Base-by-base conservation (phyloP, 53 echinoderm and acorn worm genomes). In the Temnopleurus reevesii region DNA sequence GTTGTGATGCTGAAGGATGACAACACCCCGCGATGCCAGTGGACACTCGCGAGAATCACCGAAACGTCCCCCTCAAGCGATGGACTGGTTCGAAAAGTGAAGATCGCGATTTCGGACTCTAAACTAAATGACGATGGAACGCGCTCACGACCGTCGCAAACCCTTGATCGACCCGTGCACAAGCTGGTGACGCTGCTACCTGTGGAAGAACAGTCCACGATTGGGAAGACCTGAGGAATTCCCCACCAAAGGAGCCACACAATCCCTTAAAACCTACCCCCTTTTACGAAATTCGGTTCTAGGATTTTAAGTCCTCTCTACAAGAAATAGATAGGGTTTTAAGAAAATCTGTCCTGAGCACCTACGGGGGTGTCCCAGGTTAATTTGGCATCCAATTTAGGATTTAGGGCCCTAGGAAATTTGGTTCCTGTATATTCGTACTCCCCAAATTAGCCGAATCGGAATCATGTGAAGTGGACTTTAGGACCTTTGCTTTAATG, bases 1-100 rank as follows among this genome's bases (percentile, higher is more conserved):
- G 77, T 89, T 44, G 89, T 93, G 12, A 81, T 93, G 12, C 12
- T 91, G 38, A 63, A 86, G 8, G 90, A 90, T 45, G 81, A 90
- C 6, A 53, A 91, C 44, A 19, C 56, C n/a, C 90, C 93, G 41
- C 76, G 93, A 25, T 80, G 61, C 47, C 89, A 19, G 15, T 92
- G 93, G 93, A 45, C 30, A 36, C 71, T 92, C 43, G 83, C 81
- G 10, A 89, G 91, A 61, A 61, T 93, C 35, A 58, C 18, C 18
- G 87, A 87, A 31, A 30, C 54, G 3, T 19, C 38, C 19, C 15
- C 35, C 3, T 76, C 31, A 15, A 26, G 33, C n/a, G 89, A 89
- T 43, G 45, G 45, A 1, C 77, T 0, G 33, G 77, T 89, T 30
- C 49, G 89, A 0, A 89, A 89, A 21, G 77, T 89, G 2, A 89